Percentiles rank a stretch among this genome's conserved stretches.
Evolutionary conservation across 2,888 invertebrate species (phyloP).

Genomic region (Agapetus fuscipes): DNA sequence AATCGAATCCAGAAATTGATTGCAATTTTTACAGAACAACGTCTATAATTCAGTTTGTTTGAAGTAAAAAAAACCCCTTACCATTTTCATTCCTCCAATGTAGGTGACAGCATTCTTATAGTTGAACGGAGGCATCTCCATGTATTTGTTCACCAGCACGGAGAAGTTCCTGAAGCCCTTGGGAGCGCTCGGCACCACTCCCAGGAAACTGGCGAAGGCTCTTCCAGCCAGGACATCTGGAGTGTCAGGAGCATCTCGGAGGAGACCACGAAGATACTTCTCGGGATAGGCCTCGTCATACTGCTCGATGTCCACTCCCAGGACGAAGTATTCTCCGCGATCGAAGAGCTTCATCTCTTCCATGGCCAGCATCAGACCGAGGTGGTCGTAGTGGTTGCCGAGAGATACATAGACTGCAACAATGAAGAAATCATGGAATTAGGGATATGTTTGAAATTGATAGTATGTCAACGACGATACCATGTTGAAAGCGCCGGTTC

Average conservation of each 20-base stretch:
- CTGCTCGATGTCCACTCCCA: conserved; percentile 84
- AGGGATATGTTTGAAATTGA: too few species aligned
- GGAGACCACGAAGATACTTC: conserved; percentile 69
- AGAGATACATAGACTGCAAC: conserved; percentile 84
- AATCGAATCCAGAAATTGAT: too few species aligned
- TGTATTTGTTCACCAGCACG: conserved; percentile 66
- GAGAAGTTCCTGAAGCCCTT: conserved; percentile 67
- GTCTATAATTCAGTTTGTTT: too few species aligned
- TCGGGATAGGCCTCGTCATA: conserved; percentile 70
- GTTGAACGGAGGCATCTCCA: conserved; percentile 80
- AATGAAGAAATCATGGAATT: too few species aligned
- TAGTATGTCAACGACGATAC: too few species aligned
- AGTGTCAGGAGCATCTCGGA: conserved; percentile 52
- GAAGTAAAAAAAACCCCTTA: too few species aligned
- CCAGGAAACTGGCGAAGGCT: conserved; percentile 75
- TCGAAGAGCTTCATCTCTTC: conserved; percentile 73
- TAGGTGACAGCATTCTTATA: conserved; percentile 69
- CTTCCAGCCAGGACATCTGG: conserved; percentile 49
- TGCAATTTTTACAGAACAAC: too few species aligned
- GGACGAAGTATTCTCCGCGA: conserved; percentile 85
- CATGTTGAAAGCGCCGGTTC: too few species aligned
- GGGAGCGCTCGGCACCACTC: conserved; percentile 69
- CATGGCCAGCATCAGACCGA: conserved; percentile 82
- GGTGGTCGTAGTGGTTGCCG: conserved; percentile 83
- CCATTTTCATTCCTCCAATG: conserved; percentile 65